phyloP scores from a whole-genome alignment of 1,140 invertebrate species.

The Leptinotarsa lineolata region DNA sequence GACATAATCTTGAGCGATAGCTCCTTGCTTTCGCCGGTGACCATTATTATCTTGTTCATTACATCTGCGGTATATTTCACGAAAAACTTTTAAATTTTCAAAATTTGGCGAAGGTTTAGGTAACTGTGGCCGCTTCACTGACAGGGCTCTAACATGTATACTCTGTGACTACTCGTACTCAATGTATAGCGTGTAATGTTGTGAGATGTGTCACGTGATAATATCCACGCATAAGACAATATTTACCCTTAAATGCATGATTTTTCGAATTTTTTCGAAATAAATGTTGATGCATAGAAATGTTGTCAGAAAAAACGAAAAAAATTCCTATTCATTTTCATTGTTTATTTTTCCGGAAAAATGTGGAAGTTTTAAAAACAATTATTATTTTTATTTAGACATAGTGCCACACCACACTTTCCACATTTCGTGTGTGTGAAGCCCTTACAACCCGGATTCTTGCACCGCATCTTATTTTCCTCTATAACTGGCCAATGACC shows the following conservation, averaged over 20 bases:
- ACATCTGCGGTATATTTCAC: too few relatives aligned
- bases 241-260: neutral
- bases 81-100: too few relatives aligned
- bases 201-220: too few relatives aligned
- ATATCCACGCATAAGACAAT: too few relatives aligned
- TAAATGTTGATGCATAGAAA: neutral
- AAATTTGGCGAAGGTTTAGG: too few relatives aligned
- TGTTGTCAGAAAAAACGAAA: neutral
- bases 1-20: too few relatives aligned
- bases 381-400: neutral
- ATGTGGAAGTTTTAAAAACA: neutral
- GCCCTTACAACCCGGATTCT: neutral
- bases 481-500: slow-evolving; percentile 9
- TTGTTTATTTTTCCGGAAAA: neutral
- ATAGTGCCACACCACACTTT: neutral
- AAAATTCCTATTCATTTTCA: neutral
- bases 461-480: slow-evolving; percentile 7
- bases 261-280: neutral
- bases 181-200: too few relatives aligned
- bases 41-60: too few relatives aligned
- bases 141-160: too few relatives aligned
- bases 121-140: too few relatives aligned
- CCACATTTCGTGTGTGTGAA: neutral
- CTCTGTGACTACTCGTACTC: too few relatives aligned
- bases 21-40: too few relatives aligned